These are phyloP conservation scores for Muscina levida DNA, from an alignment of 2,888 invertebrate genomes.

Conservation along the genomic window DNA sequence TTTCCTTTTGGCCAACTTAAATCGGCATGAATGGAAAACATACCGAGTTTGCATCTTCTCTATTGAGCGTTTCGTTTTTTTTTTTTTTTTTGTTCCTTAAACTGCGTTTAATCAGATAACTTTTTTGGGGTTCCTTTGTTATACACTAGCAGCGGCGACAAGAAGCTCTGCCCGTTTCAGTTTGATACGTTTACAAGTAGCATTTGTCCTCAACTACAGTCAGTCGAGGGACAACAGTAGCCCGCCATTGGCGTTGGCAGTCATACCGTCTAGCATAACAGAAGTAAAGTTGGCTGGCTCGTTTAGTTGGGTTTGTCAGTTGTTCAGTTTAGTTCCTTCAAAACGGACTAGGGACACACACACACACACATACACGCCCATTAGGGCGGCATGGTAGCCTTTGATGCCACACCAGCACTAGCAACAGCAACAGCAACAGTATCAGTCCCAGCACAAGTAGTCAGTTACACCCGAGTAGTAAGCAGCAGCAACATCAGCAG, in stretches of 20 bases:
- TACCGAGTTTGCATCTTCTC: slow-evolving; percentile 34
- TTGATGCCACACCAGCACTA: slow-evolving; percentile 57
- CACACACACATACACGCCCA: slow-evolving; percentile 64
- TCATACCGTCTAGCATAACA: slow-evolving; percentile 64
- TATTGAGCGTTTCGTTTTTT: too few species aligned
- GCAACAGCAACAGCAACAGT: slow-evolving; percentile 28
- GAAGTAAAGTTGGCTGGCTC: slow-evolving; percentile 55
- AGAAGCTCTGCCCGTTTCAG: neutral
- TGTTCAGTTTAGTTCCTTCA: slow-evolving; percentile 33
- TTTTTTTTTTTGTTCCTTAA: slow-evolving; percentile 66
- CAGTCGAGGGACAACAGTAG: slow-evolving; percentile 51
- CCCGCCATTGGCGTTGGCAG: slow-evolving; percentile 64
- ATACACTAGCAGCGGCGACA: slow-evolving; percentile 23
- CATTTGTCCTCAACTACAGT: slow-evolving; percentile 57
- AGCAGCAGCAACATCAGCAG: neutral
- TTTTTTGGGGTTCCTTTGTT: slow-evolving; percentile 60
- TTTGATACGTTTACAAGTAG: slow-evolving; percentile 49
- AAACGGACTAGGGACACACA: neutral
- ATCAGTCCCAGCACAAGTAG: slow-evolving; percentile 2
- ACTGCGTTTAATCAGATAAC: slow-evolving; percentile 71
- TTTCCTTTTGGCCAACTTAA: slow-evolving; percentile 30
- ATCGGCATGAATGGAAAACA: slow-evolving; percentile 49
- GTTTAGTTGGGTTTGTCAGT: slow-evolving; percentile 49
- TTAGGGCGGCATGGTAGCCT: slow-evolving; percentile 59
- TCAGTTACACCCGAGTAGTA: slow-evolving; percentile 41